A percentile compares a stretch with the other conserved stretches of the same genome.
phyloP scores from a whole-genome alignment of 2,797 vertebrate species.

The Diplodus puntazzo region DNA sequence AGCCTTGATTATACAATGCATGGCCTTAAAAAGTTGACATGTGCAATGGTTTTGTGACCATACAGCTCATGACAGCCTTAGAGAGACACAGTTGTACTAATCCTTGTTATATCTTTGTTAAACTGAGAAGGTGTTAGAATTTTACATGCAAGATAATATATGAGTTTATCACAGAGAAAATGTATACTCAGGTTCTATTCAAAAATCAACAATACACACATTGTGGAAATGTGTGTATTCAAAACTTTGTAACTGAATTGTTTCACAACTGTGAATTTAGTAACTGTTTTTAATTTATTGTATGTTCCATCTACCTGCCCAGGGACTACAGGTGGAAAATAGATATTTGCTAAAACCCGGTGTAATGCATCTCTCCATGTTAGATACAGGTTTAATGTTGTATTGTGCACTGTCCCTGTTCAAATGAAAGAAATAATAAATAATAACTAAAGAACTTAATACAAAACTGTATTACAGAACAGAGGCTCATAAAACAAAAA shows the following conservation, averaged over 20 bases:
- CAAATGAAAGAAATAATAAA: not conserved
- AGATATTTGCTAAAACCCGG: too few species aligned
- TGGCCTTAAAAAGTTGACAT: not conserved
- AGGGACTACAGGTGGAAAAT: too few species aligned
- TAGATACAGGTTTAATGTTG: too few species aligned
- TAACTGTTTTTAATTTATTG: too few species aligned
- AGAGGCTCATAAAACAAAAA: not conserved
- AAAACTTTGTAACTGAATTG: too few species aligned
- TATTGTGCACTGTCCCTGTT: too few species aligned
- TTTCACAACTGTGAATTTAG: too few species aligned
- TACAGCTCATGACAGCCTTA: not conserved
- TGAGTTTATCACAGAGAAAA: not conserved
- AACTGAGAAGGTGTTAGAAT: not conserved
- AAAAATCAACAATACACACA: not conserved
- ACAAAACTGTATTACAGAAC: not conserved
- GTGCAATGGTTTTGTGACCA: not conserved
- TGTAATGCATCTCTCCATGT: too few species aligned
- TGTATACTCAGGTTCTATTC: not conserved
- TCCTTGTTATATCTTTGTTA: not conserved
- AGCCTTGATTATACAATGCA: not conserved
- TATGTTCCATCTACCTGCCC: too few species aligned
- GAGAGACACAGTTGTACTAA: not conserved
- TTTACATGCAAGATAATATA: not conserved
- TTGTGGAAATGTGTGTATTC: too few species aligned
- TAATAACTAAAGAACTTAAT: too few species aligned